These are phyloP conservation scores for Pheosia tremula DNA, from an alignment of 2,888 invertebrate species.

Conservation along the genomic window DNA sequence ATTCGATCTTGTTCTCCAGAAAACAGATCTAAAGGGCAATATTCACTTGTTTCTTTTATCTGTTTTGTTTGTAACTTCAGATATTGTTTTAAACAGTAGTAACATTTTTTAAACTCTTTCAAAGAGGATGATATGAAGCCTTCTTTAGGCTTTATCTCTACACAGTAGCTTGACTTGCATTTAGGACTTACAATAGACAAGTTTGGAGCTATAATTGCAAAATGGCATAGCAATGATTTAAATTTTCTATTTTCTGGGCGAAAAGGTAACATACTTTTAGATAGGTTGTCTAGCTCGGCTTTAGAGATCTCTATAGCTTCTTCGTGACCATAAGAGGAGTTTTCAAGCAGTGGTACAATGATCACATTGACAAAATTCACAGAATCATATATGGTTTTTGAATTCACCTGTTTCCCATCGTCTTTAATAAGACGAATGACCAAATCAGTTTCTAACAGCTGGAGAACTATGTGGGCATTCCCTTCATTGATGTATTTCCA, in stretches of 20 bases:
- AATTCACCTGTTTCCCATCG: constrained; percentile 37
- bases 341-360: constrained; percentile 63
- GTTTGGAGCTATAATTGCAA: constrained; percentile 78
- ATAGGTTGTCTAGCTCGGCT: constrained; percentile 58
- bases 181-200: constrained; percentile 54
- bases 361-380: constrained; percentile 66
- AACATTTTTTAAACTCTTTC: constrained; percentile 71
- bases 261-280: constrained; percentile 47
- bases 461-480: constrained; percentile 83
- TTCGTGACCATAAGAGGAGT: constrained; percentile 43
- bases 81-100: constrained; percentile 85
- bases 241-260: constrained; percentile 68
- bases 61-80: constrained; percentile 80
- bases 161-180: constrained; percentile 70
- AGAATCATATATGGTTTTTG: constrained; percentile 39
- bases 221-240: constrained; percentile 69
- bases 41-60: constrained; percentile 81
- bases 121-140: constrained; percentile 80
- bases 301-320: constrained; percentile 65
- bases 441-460: constrained; percentile 68
- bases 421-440: constrained; percentile 77
- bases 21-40: constrained; percentile 89
- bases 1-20: constrained; percentile 85
- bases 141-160: constrained; percentile 89
- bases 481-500: constrained; percentile 85